phyloP scores from a whole-genome alignment of 2,888 invertebrate genomes.

The Pheosia tremula region DNA sequence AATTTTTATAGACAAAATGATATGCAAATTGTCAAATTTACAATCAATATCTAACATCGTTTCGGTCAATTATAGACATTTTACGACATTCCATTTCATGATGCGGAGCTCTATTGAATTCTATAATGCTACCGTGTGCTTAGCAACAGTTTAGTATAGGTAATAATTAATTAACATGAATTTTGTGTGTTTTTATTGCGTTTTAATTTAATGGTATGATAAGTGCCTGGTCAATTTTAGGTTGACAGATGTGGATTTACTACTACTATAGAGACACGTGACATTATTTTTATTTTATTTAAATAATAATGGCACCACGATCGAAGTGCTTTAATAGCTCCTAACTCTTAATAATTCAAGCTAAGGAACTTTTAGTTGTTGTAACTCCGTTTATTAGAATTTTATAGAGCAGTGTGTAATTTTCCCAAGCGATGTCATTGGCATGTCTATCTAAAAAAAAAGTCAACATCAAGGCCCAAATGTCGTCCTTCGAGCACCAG shows the following conservation, averaged over 20 bases:
- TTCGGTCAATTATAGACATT: constrained; percentile 64
- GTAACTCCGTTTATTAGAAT: constrained; percentile 7
- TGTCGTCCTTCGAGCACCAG: constrained; percentile 22
- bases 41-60: constrained; percentile 64
- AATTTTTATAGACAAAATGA: constrained; percentile 55
- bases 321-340: too few species aligned
- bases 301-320: too few species aligned
- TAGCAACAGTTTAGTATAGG: constrained; percentile 40
- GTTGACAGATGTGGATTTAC: too few species aligned
- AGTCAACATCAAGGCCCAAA: neutral
- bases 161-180: constrained; percentile 30
- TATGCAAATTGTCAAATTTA: constrained; percentile 75
- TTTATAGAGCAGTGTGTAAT: neutral
- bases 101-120: constrained; percentile 43
- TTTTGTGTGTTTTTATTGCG: constrained; percentile 19
- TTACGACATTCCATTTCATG: constrained; percentile 59
- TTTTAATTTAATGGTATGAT: constrained; percentile 20
- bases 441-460: neutral
- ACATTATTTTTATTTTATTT: neutral
- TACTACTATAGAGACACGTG: too few species aligned
- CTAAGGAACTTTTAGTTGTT: too few species aligned
- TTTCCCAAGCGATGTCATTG: neutral
- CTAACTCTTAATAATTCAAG: too few species aligned
- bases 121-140: constrained; percentile 47
- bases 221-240: neutral